Conservation (phyloP, 64 coral and sea anemone species). For the Pachyseris speciosa region DNA sequence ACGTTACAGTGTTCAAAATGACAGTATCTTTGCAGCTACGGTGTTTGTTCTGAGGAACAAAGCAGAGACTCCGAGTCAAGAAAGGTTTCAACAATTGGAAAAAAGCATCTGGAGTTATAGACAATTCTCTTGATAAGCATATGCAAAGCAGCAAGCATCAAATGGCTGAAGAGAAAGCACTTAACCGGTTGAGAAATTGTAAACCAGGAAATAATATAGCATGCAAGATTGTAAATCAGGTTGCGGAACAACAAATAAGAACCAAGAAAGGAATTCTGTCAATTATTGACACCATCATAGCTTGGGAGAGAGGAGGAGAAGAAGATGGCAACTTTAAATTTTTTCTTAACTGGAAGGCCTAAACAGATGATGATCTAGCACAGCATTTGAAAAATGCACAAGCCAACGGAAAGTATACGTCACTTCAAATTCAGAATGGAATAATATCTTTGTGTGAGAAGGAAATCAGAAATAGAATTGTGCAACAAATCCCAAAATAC, state of each 20-base stretch:
- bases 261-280: not conserved
- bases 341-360: constrained; percentile 51
- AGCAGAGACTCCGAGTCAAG: not conserved
- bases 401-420: constrained; percentile 60
- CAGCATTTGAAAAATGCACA: constrained; percentile 51
- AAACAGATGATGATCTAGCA: constrained; percentile 17
- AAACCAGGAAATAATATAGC: not conserved
- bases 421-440: constrained; percentile 45
- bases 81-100: not conserved
- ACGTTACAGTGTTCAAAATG: not conserved
- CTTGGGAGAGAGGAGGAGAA: too few relatives aligned
- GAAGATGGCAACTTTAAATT: constrained; percentile 64
- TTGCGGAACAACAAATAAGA: not conserved
- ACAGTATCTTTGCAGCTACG: not conserved
- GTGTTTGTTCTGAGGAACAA: too few relatives aligned
- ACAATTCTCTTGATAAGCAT: not conserved
- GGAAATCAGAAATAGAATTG: constrained; percentile 57
- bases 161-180: not conserved
- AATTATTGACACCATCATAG: not conserved
- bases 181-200: not conserved
- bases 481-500: constrained; percentile 53
- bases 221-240: not conserved
- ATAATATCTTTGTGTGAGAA: constrained; percentile 59
- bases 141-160: not conserved
- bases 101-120: too few relatives aligned